Conservation (phyloP, 2,888 invertebrate species). For the Cantharis lateralis region DNA sequence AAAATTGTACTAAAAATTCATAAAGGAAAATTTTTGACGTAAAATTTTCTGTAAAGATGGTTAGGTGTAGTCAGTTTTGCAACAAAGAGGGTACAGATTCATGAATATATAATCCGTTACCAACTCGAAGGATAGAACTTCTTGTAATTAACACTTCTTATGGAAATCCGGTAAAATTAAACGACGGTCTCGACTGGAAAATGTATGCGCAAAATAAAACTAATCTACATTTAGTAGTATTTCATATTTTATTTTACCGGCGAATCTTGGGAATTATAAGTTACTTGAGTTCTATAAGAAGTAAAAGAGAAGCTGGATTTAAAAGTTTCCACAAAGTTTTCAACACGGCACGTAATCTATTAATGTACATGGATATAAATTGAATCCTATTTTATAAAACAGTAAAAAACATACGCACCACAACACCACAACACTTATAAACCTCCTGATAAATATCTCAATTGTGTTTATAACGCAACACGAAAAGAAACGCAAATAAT, state of each 20-base stretch:
- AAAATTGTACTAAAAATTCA: constrained; percentile 37
- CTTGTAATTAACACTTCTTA: constrained; percentile 45
- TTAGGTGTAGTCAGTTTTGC: constrained; percentile 25
- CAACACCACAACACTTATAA: background rate
- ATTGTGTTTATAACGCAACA: constrained; percentile 12
- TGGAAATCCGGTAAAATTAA: constrained; percentile 48
- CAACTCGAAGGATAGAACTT: constrained; percentile 38
- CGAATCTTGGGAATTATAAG: constrained; percentile 35
- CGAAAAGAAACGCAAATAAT: constrained; percentile 23
- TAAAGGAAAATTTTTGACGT: constrained; percentile 19
- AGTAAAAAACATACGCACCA: background rate
- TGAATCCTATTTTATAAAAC: constrained; percentile 1
- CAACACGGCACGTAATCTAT: constrained; percentile 41
- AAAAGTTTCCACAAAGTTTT: constrained; percentile 32
- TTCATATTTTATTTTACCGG: constrained; percentile 44
- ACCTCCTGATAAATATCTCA: constrained; percentile 15
- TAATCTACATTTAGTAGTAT: constrained; percentile 50
- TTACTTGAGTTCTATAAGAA: constrained; percentile 34
- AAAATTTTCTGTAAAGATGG: constrained; percentile 33
- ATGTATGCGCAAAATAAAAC: constrained; percentile 48
- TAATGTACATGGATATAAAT: constrained; percentile 35
- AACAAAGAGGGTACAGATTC: constrained; percentile 35
- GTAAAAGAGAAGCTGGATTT: constrained; percentile 40
- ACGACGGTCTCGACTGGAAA: constrained; percentile 47
- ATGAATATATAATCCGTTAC: constrained; percentile 45